A percentile compares a stretch with the other conserved stretches of the same genome.
These are phyloP conservation scores for Microcebus tavaratra DNA, from an alignment of 2,113 vertebrate species.

Conservation along the genomic window DNA sequence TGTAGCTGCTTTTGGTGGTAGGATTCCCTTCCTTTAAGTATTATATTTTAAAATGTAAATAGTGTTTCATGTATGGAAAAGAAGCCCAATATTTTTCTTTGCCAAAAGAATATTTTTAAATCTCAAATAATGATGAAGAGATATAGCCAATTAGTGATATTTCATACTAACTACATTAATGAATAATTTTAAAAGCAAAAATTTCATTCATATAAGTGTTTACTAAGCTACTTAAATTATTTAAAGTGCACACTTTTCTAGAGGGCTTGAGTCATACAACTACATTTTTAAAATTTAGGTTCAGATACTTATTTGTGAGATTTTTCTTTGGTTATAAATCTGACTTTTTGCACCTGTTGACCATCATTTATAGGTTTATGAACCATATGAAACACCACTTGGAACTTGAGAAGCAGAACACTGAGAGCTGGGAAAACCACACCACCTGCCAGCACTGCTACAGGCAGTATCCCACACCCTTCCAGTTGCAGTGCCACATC, in stretches of 20 bases:
- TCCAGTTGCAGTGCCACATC: conserved; percentile 98
- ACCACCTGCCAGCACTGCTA: conserved; percentile 99
- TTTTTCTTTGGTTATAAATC: conserved; percentile 46
- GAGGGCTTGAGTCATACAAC: background rate
- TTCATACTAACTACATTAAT: conserved; percentile 11
- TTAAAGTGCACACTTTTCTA: background rate
- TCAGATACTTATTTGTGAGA: background rate
- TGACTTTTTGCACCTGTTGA: conserved; percentile 39
- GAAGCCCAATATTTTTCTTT: conserved; percentile 34
- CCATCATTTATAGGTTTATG: conserved; percentile 92
- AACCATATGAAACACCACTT: conserved; percentile 99
- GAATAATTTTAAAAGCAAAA: conserved; percentile 39
- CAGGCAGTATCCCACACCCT: conserved; percentile 95
- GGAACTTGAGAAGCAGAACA: conserved; percentile 97
- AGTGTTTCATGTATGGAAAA: background rate
- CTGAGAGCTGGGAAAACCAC: conserved; percentile 97
- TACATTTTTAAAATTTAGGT: conserved; percentile 38
- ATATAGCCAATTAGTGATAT: conserved; percentile 6
- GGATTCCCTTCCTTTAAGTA: conserved; percentile 39
- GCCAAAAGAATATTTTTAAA: background rate
- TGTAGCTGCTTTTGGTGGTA: conserved; percentile 45
- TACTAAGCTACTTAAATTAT: conserved; percentile 26
- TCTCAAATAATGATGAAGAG: conserved; percentile 23
- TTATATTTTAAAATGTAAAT: conserved; percentile 61
- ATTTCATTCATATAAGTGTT: background rate